Evolutionary conservation across 64 coral and sea anemone genomes (phyloP).

Genomic region (Montipora cactus): DNA sequence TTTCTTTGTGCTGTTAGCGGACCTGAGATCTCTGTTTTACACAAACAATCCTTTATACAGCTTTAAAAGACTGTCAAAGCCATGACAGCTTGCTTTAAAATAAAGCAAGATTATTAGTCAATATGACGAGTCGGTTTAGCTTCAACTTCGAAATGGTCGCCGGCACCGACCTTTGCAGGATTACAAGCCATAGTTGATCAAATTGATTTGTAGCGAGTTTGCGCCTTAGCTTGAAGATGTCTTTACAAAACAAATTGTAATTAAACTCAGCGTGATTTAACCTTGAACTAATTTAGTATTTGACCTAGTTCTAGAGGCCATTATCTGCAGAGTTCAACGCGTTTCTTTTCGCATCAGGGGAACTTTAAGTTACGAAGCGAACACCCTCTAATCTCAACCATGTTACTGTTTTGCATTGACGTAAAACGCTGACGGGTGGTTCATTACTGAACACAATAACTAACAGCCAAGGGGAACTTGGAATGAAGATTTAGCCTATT

Average conservation of each 20-base stretch:
- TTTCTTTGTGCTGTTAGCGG: neutral
- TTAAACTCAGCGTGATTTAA: slow-evolving; percentile 41
- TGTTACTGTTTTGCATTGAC: neutral
- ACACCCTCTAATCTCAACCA: neutral
- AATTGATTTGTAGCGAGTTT: no score
- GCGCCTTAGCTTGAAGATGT: neutral
- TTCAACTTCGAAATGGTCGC: no score
- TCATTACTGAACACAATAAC: neutral
- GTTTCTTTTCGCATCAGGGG: neutral
- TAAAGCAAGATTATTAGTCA: no score
- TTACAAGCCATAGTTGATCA: no score
- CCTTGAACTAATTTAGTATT: neutral
- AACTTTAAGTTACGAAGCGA: neutral
- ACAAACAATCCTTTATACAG: slow-evolving; percentile 29
- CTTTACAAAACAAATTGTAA: neutral
- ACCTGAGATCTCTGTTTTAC: neutral
- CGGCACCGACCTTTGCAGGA: no score
- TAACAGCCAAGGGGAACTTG: neutral
- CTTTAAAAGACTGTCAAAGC: slow-evolving; percentile 15
- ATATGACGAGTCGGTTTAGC: no score
- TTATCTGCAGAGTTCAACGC: neutral
- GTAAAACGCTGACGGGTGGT: slow-evolving; percentile 31
- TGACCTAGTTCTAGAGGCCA: neutral
- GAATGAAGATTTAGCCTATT: neutral
- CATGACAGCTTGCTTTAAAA: neutral